Base-by-base conservation (phyloP, 2,888 invertebrate genomes). In the Pimpla rufipes region DNA sequence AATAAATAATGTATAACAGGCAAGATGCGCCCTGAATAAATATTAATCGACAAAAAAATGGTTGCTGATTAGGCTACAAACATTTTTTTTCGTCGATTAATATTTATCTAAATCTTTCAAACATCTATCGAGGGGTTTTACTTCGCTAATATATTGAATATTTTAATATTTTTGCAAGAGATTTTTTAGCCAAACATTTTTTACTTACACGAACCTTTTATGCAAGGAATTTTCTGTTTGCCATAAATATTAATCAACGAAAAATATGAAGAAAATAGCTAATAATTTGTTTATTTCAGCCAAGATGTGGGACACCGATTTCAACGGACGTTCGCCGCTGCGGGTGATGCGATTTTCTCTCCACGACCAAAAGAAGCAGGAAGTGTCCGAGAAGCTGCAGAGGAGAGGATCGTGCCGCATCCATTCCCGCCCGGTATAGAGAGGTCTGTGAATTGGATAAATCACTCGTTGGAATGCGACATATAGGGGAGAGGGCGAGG, bases 401-500 rank as follows among this genome's bases (percentile, higher is more conserved):
- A 6, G 16, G 29, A 16, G 35, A 29, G 42, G 8, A 23, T 57
- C 10, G 29, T 50, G 67, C n/a, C 23, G 37, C 59, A 37, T 29
- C n/a, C 42, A 37, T 62, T 42, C 57, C 8, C 45, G 50, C 47
- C 42, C 57, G 8, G 40, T 55, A 62, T 45, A 42, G 18, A 73
- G 57, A 66, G 57, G 29, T 71, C 71, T 47, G 57, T 47, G 59
- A 67, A 73, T 77, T 57, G 62, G 67, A 81, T 81, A 81, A 81
- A 73, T 81, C 67, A 77, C 81, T 73, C 40, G 23, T 52, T 52
- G 13, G 64, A 74, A 74, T 67, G 74, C 37, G 55, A 70, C 68
- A 71, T 23, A n/a, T n/a, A n/a, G n/a, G 40, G 66, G 55, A 66
- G 47, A 52, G 29, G 29, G 29, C 66, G 55, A 71, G 40, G 64